A percentile compares a stretch with the other conserved stretches of the same genome.
Evolutionary conservation across 2,797 vertebrate genomes (phyloP).

Genomic region (Rhyacichthys aspro): DNA sequence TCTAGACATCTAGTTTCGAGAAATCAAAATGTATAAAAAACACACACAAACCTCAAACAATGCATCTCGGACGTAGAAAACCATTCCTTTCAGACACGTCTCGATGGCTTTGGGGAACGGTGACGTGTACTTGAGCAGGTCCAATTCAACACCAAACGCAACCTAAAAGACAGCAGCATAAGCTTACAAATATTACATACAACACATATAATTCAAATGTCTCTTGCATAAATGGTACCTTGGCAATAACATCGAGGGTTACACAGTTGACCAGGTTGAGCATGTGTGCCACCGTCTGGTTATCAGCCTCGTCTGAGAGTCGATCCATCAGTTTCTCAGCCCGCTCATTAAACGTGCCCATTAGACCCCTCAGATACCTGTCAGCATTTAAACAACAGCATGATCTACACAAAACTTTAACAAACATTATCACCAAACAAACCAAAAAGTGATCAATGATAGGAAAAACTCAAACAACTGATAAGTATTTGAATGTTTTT

Average conservation of each 20-base stretch:
- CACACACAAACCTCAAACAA: slow-evolving; percentile 55
- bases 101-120: slow-evolving; percentile 84
- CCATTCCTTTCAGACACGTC: slow-evolving; percentile 66
- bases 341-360: slow-evolving; percentile 88
- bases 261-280: slow-evolving; percentile 81
- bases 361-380: slow-evolving; percentile 87
- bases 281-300: slow-evolving; percentile 74
- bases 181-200: background rate
- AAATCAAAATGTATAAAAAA: too few species aligned
- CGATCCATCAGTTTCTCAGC: slow-evolving; percentile 86
- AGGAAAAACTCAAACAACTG: background rate
- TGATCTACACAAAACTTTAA: too few species aligned
- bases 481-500: background rate
- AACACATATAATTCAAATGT: too few species aligned
- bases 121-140: slow-evolving; percentile 70
- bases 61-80: slow-evolving; percentile 10
- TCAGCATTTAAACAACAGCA: slow-evolving; percentile 1
- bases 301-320: slow-evolving; percentile 82
- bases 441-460: background rate
- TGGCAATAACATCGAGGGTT: slow-evolving; percentile 87
- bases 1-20: too few species aligned
- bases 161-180: slow-evolving; percentile 68
- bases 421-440: too few species aligned
- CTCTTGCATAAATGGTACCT: slow-evolving; percentile 71
- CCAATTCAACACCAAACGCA: slow-evolving; percentile 89